Base-by-base conservation (phyloP, 2,888 invertebrate species). In the Sceliomorpha sp. region DNA sequence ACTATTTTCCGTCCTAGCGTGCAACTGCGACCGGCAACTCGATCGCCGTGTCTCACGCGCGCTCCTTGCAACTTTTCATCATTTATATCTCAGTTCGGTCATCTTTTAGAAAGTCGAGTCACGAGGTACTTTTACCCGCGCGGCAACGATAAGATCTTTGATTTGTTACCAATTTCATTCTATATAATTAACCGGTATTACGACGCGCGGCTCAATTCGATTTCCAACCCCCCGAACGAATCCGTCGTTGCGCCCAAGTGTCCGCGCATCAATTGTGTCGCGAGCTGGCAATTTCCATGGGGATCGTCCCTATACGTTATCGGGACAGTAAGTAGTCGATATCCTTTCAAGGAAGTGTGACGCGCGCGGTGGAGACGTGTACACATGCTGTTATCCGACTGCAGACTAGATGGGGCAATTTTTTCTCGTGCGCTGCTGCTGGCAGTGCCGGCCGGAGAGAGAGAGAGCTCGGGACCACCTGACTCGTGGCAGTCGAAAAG, bases 341-440 rank as follows among this genome's bases (percentile, higher is more conserved):
- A 26, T 31, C 9, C 13, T 45, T 29, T 14, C 37, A 40, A 32
- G 47, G 36, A 58, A 47, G 27, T 20, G 20, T 8, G 9, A 36
- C 0, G 13, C 36, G 27, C 24, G 17, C 14, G 7, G 10, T 17
- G 13, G 12, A 34, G 20, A n/a, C 26, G 14, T 39, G 37, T 24
- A 12, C 42, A 26, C 24, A 17, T 12, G 24, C 14, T 17, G 42
- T 55, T 62, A 71, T 76, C 74, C 74, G 75, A 79, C 77, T 76
- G 63, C 37, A 50, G n/a, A 39, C 51, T 62, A 66, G 64, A 73
- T 67, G 71, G 64, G 66, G 64, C 67, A 62, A 70, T 60, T 77
- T 73, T 74, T 73, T 72, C n/a, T 68, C 58, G 48, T 42, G 50
- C 42, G 40, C 63, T 55, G 69, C 42, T 51, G n/a, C n/a, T n/a